A percentile compares a stretch with the other conserved stretches of the same genome.
Conservation (phyloP, 2,888 invertebrate species). For the Ferdinandea cuprea region DNA sequence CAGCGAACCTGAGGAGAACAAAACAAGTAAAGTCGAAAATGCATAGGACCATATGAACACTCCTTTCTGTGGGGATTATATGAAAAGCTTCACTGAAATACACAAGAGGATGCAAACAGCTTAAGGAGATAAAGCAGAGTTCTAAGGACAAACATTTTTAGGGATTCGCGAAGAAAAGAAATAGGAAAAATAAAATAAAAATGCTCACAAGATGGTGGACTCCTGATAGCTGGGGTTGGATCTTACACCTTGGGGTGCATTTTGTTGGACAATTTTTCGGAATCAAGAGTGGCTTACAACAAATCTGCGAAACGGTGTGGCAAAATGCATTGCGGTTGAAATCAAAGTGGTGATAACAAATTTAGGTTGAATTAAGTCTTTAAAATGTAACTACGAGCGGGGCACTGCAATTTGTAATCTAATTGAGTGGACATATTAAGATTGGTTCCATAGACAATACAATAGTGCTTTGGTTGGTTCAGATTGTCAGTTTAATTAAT, state of each 20-base stretch:
- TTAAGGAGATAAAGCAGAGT: conserved; percentile 60
- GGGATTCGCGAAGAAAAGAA: conserved; percentile 19
- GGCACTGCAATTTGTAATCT: too few species aligned
- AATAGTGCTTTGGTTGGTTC: too few species aligned
- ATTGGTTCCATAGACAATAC: too few species aligned
- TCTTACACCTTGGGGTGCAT: conserved; percentile 30
- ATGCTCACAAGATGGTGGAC: conserved; percentile 5
- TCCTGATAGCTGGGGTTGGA: conserved; percentile 21
- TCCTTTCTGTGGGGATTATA: conserved; percentile 55
- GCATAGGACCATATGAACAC: too few species aligned
- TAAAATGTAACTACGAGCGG: background rate
- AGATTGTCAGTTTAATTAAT: too few species aligned
- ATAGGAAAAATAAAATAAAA: conserved; percentile 4
- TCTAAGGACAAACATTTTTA: conserved; percentile 45
- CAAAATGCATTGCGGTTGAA: background rate
- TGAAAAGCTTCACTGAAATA: conserved; percentile 58
- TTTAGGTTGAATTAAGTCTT: background rate
- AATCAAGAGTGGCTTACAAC: conserved; percentile 31
- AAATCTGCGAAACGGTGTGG: background rate
- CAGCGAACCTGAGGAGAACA: conserved; percentile 4
- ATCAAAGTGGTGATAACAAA: background rate
- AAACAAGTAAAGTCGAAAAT: conserved; percentile 16
- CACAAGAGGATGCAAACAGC: conserved; percentile 58
- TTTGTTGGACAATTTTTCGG: background rate
- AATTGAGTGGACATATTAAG: too few species aligned